Conservation (phyloP, 1,140 invertebrate genomes). For the Berghia stephanieae region DNA sequence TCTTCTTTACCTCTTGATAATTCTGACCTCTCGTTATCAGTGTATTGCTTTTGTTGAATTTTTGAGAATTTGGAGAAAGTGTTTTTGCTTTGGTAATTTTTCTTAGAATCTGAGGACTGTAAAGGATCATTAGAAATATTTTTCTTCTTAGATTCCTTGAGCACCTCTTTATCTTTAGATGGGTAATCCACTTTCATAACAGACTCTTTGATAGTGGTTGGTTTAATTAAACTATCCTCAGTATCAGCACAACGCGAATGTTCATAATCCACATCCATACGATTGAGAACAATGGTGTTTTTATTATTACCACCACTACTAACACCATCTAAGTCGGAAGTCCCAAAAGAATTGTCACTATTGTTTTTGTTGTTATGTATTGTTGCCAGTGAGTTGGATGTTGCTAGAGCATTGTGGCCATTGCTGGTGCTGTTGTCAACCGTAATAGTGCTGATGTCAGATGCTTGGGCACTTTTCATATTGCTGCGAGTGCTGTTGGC, state of each 20-base stretch:
- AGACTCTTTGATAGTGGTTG: constrained; percentile 41
- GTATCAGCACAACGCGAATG: neutral
- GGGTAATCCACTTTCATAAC: constrained; percentile 34
- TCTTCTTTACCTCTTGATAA: no score
- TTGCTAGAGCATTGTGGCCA: neutral
- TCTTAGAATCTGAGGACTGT: no score
- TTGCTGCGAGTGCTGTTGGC: constrained; percentile 25
- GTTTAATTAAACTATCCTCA: neutral
- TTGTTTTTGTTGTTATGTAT: constrained; percentile 8
- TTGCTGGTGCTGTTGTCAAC: neutral
- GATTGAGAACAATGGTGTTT: no score
- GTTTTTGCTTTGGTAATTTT: no score
- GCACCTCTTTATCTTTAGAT: constrained; percentile 36
- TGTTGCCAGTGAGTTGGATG: neutral
- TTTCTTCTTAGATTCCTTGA: constrained; percentile 19
- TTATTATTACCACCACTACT: no score
- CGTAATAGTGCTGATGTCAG: neutral
- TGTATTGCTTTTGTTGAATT: no score
- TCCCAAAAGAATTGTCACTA: no score
- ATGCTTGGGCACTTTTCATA: constrained; percentile 14
- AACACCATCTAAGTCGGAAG: no score
- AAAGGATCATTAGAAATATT: no score
- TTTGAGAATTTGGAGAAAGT: no score
- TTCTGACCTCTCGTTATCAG: no score
- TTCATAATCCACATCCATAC: neutral